Conservation (phyloP, 1,140 invertebrate species). For the Metopolophium dirhodum region DNA sequence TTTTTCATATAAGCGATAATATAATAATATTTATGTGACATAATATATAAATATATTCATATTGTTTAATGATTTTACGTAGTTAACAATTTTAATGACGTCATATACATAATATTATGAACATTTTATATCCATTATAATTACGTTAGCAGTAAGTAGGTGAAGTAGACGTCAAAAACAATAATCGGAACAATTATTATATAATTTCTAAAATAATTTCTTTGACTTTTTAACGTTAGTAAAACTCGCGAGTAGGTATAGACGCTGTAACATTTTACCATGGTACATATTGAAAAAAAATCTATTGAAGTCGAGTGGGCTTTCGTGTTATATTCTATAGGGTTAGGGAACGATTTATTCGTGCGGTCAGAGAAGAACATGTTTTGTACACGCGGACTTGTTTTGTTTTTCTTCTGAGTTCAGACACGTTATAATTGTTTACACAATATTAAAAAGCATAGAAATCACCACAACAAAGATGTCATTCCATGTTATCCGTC, state of each 20-base stretch:
- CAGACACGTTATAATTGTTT: conserved; percentile 21
- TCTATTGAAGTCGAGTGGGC: conserved; percentile 31
- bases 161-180: background rate
- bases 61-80: background rate
- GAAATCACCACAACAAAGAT: conserved; percentile 13
- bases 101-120: background rate
- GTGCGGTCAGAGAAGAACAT: background rate
- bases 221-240: background rate
- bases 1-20: background rate
- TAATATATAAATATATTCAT: background rate
- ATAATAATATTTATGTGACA: background rate
- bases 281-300: background rate
- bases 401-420: conserved; percentile 5
- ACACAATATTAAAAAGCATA: conserved; percentile 23
- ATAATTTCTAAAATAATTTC: background rate
- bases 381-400: background rate
- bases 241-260: background rate
- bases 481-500: background rate
- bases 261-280: background rate
- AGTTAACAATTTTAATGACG: background rate
- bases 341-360: conserved; percentile 23
- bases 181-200: background rate
- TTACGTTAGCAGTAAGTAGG: background rate
- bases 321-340: background rate
- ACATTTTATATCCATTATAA: background rate